phyloP scores from a whole-genome alignment of 2,888 invertebrate genomes.

The Drosophila trichaetosa region DNA sequence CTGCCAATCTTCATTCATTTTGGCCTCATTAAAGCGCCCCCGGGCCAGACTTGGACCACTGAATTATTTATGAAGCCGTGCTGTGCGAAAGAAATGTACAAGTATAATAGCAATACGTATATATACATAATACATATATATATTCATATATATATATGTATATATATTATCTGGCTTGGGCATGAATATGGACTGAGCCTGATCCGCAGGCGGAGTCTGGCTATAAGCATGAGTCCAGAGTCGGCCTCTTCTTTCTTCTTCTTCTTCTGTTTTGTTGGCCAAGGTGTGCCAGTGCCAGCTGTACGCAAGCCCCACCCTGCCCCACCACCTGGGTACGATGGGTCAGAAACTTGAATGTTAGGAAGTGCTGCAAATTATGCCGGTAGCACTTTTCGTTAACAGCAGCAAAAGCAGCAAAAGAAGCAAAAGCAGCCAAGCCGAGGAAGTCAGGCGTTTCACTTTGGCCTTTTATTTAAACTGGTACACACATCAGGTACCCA shows the following conservation, averaged over 20 bases:
- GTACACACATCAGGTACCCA: constrained; percentile 24
- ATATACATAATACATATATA: constrained; percentile 13
- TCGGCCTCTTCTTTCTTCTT: constrained; percentile 9
- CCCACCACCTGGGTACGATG: background rate
- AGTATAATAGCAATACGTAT: constrained; percentile 35
- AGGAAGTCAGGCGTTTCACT: constrained; percentile 39
- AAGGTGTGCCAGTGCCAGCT: constrained; percentile 41
- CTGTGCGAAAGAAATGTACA: constrained; percentile 43
- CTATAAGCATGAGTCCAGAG: constrained; percentile 20
- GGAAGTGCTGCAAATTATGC: constrained; percentile 76
- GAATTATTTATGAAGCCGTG: constrained; percentile 73
- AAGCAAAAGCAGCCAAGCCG: constrained; percentile 20
- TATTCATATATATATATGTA: constrained; percentile 9
- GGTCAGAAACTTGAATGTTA: constrained; percentile 65
- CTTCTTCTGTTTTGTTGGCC: constrained; percentile 15
- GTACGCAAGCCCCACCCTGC: background rate
- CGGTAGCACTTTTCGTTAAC: constrained; percentile 64
- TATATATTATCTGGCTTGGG: constrained; percentile 16
- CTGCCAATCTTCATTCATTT: constrained; percentile 69
- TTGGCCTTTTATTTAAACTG: constrained; percentile 55
- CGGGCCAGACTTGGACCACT: constrained; percentile 67
- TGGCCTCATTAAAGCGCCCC: constrained; percentile 77
- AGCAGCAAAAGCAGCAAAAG: constrained; percentile 20
- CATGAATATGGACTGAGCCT: constrained; percentile 14
- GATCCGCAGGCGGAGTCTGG: background rate